A percentile compares a stretch with the other conserved stretches of the same genome.
Evolutionary conservation across 2,888 invertebrate species (phyloP).

Genomic region (Acrobasis repandana): DNA sequence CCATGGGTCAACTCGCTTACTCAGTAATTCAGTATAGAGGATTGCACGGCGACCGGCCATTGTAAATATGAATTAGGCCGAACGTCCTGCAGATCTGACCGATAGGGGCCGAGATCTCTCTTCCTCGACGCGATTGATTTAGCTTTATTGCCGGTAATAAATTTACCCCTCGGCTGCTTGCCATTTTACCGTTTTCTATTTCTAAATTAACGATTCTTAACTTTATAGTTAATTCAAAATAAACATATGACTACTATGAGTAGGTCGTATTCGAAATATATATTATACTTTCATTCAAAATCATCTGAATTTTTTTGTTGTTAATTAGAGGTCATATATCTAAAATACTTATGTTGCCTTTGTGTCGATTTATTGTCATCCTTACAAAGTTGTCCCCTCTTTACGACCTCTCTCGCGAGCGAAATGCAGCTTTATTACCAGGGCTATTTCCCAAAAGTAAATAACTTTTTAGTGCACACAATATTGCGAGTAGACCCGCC

Average conservation of each 20-base stretch:
- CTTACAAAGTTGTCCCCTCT: constrained; percentile 48
- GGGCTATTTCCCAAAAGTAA: constrained; percentile 51
- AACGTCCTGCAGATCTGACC: constrained; percentile 49
- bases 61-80: constrained; percentile 53
- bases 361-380: constrained; percentile 11
- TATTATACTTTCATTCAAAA: too few relatives aligned
- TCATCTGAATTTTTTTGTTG: too few relatives aligned
- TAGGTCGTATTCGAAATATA: too few relatives aligned
- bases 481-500: constrained; percentile 31
- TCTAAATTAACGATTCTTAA: constrained; percentile 11
- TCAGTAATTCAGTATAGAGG: constrained; percentile 13
- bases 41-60: constrained; percentile 37
- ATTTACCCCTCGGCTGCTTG: constrained; percentile 50
- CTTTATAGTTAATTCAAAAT: not conserved
- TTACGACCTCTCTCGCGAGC: constrained; percentile 49
- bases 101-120: constrained; percentile 59
- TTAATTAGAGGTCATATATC: too few relatives aligned
- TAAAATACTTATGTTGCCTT: constrained; percentile 1
- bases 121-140: constrained; percentile 66
- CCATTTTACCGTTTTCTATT: constrained; percentile 34
- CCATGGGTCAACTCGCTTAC: not conserved
- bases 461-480: constrained; percentile 43
- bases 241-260: too few relatives aligned
- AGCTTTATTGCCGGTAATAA: constrained; percentile 72
- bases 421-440: constrained; percentile 49